Base-by-base conservation (phyloP, 2,797 vertebrate species). In the Cuniculus paca region DNA sequence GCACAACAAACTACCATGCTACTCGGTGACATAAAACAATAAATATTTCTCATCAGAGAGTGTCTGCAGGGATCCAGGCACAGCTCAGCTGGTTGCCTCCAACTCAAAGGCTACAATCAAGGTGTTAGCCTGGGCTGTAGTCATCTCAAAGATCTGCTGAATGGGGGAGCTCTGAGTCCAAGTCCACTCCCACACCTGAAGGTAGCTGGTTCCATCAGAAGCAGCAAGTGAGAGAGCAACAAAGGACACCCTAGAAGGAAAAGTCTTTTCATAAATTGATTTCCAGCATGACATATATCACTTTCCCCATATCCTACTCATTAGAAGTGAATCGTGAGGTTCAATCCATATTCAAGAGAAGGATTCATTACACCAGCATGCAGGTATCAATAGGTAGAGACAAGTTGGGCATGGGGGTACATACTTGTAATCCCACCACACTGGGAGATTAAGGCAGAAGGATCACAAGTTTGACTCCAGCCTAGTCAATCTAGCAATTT, bases 331-430 rank as follows among this genome's bases (percentile, higher is more conserved):
- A 45, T 42, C 39, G 34, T 36, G 61, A 54, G 45, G 6, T 96
- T 83, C n/a, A 78, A 45, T 5, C 20, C 31, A 70, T 16, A 63
- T 52, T 39, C 36, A 26, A 74, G 24, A 50, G 39, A 81, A 77
- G 19, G 17, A 89, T 77, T 86, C n/a, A 5, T 74, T 45, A 45
- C 2, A 60, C 52, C 70, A 94, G 24, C 10, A 12, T 20, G 6
- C 70, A 36, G 88, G 68, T 50, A 77, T 6, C 72, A 81, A 91
- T 58, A 94, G 13, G 16, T 58, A 91, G n/a, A 89, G 58, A 80
- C 11, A 45, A 42, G 24, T 45, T 5, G 2, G 72, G 42, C 12
- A 24, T 45, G 39, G 42, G 6, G 24, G 24, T 7, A 13, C 72
- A 45, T 16, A 45, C 13, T 16, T 16, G 24, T 34, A 31, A 31